Evolutionary conservation across 2,888 invertebrate genomes (phyloP), one percentile per base, ranked within the genome.

Genomic region (Amphimallon solstitiale): DNA sequence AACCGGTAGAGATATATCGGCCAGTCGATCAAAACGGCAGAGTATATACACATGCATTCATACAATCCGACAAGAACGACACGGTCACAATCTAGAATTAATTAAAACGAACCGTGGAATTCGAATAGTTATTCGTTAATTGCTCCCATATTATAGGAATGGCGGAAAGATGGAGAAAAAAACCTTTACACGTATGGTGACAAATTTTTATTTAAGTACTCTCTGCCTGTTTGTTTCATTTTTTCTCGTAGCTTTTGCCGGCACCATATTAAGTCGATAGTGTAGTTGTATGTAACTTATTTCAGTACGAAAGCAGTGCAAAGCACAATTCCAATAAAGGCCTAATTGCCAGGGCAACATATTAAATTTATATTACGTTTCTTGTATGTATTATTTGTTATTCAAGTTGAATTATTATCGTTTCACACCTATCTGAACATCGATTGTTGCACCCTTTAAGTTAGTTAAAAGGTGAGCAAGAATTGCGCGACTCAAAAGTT

Each of bases 1-100:
- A 72, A 72, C 72, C 71, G 69, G 72, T 67, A 69, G 63, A 68
- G 54, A 70, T 72, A 72, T 72, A 68, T 71, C 71, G 72, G 70
- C 63, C 72, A 72, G 68, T 72, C 72, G 72, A 71, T 72, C 72
- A 72, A 64, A 38, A 45, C 46, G 6, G 51, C 61, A 35, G 38
- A 17, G 23, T 51, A 51, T 34, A 48, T 63, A 51, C 38, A 56
- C 48, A 35, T 60, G 69, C 69, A 70, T 67, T 70, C 68, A 63
- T 59, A 49, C 62, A 62, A 48, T 56, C 49, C 56, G 46, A 51
- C 46, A 45, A 52, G 29, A 29, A 29, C 5, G 40, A 51, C 14
- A 60, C 54, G 34, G 56, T 10, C 51, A 61, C 66, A 61, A 61
- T 49, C 54, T 63, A 67, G 66, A 63, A 67, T 56, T 68, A 68